phyloP scores from a whole-genome alignment of 1,140 invertebrate species.

The Rhyzopertha dominica region DNA sequence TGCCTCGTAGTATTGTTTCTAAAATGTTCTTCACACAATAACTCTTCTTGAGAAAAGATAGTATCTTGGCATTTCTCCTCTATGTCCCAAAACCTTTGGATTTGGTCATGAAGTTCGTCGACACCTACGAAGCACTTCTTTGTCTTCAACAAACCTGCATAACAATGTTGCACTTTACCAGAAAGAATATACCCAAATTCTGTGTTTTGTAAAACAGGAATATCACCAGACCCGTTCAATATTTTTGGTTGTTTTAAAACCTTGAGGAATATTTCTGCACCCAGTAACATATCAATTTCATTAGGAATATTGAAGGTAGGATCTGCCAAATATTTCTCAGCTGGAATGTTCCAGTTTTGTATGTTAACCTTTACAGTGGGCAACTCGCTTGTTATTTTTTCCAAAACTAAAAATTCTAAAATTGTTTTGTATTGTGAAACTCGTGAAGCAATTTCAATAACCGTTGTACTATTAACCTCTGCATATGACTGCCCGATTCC shows the following conservation, averaged over 20 bases:
- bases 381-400: constrained; percentile 13
- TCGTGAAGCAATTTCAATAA: too few relatives aligned
- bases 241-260: constrained; percentile 11
- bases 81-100: constrained; percentile 11
- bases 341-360: constrained; percentile 5
- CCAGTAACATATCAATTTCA: constrained; percentile 12
- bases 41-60: constrained; percentile 21
- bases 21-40: constrained; percentile 29
- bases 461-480: too few relatives aligned
- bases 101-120: neutral
- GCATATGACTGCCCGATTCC: too few relatives aligned
- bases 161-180: too few relatives aligned
- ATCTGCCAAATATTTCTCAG: constrained; percentile 11
- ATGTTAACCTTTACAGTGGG: constrained; percentile 2
- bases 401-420: too few relatives aligned
- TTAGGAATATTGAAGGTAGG: constrained; percentile 4
- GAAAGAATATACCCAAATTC: constrained; percentile 8
- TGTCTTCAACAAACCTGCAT: constrained; percentile 3
- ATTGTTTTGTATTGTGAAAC: too few relatives aligned
- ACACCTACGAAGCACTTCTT: constrained; percentile 5
- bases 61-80: neutral
- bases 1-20: constrained; percentile 22
- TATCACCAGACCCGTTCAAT: neutral
- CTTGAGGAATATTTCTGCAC: constrained; percentile 12
- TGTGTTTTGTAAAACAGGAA: constrained; percentile 10